phyloP scores from a whole-genome alignment of 2,113 vertebrate species.

The Chlorodrepanis virens region DNA sequence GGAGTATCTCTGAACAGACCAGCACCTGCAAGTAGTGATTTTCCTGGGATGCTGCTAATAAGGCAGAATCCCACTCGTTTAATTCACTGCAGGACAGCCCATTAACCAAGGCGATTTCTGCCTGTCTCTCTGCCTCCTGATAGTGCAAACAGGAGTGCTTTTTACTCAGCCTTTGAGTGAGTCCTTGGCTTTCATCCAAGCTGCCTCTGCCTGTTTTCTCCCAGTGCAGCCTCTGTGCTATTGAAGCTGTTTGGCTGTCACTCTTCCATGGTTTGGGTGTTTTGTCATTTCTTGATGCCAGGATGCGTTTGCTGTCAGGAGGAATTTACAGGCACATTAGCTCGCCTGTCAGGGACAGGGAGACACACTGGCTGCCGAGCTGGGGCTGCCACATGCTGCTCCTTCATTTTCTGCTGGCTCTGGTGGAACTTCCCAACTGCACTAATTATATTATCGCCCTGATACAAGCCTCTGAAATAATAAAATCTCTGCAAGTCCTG shows the following conservation, averaged over 20 bases:
- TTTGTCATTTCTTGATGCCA: slow-evolving; percentile 60
- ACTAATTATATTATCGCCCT: slow-evolving; percentile 46
- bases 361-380: neutral
- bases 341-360: slow-evolving; percentile 20
- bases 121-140: neutral
- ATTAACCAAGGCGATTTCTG: neutral
- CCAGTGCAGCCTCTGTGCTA: neutral
- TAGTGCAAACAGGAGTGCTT: neutral
- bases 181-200: slow-evolving; percentile 16
- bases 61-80: neutral
- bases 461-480: slow-evolving; percentile 25
- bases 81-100: slow-evolving; percentile 2
- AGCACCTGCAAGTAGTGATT: neutral
- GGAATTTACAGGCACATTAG: slow-evolving; percentile 70
- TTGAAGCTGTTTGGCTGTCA: slow-evolving; percentile 59
- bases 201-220: slow-evolving; percentile 25
- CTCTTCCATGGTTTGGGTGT: slow-evolving; percentile 56
- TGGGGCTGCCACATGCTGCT: neutral
- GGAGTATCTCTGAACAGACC: neutral
- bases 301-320: slow-evolving; percentile 61
- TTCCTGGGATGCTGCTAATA: neutral
- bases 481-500: slow-evolving; percentile 20
- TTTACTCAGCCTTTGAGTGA: neutral
- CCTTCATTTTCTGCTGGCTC: slow-evolving; percentile 33
- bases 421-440: slow-evolving; percentile 37